Evolutionary conservation across 1,140 invertebrate genomes (phyloP), one percentile per base, ranked within the genome.

Genomic region (Prorops nasuta): DNA sequence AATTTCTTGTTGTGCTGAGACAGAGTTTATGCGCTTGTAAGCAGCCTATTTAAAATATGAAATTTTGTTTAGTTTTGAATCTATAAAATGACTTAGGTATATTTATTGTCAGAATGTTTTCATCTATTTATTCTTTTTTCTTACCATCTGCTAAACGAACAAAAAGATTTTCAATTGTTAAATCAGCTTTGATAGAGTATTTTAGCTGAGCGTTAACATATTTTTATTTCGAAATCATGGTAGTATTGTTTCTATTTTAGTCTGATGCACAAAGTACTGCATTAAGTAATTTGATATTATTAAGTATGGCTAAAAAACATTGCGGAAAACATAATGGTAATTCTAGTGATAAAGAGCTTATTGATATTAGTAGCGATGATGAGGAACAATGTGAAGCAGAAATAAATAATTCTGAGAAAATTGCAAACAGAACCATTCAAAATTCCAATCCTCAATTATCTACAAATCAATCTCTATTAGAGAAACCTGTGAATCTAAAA

Each of bases 331-430:
- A 64, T 31, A 78, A 77, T 60, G 74, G 74, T 8, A 78, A 76
- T 54, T 71, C 73, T 0, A 76, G 71, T 39, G 74, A 76, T 41
- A 78, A 77, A 54, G 77, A 79, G 44, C 51, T 80, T 9, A 80
- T 80, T 40, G 76, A 79, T 19, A 79, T 80, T 21, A 79, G 76
- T 32, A 79, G 77, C 39, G 78, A 79, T 50, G 78, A 80, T 39
- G 77, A 79, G 17, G 50, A 51, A 15, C 41, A 60, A 9, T 16
- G 15, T 35, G 22, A 32, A 14, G 47, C 40, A 12, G 53, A 51
- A 19, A 37, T 7, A 17, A 36, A 40, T 12, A 32, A 52, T 17
- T 1, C 21, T 0, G 34, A 47, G 3, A n/a, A n/a, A n/a, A 0
- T 19, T 36, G 7, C n/a, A 2, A 15, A 12, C 9, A 10, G 21